Percentiles rank a stretch among this genome's conserved stretches.
Conservation (phyloP, 2,888 invertebrate species). For the Rhodophaea formosa region DNA sequence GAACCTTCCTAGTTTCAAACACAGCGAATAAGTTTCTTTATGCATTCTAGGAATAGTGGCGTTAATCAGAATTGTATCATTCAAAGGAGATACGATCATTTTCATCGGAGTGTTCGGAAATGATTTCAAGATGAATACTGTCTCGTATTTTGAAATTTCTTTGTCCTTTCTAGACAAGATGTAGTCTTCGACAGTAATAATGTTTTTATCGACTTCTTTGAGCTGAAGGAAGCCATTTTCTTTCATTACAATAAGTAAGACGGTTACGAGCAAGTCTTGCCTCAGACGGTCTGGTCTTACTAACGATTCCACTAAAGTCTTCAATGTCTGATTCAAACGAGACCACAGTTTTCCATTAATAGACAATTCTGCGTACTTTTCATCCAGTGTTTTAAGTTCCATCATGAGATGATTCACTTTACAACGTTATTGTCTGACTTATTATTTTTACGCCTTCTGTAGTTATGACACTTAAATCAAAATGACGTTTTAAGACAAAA, state of each 20-base stretch:
- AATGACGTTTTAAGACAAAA: too few relatives aligned
- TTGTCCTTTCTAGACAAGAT: constrained; percentile 32
- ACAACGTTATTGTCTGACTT: neutral
- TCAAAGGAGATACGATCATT: constrained; percentile 35
- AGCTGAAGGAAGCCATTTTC: constrained; percentile 47
- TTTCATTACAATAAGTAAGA: constrained; percentile 46
- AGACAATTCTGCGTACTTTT: constrained; percentile 31
- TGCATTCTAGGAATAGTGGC: constrained; percentile 34
- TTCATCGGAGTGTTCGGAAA: constrained; percentile 37
- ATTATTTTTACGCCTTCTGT: too few relatives aligned
- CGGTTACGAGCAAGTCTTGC: constrained; percentile 47
- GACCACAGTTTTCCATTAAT: constrained; percentile 37
- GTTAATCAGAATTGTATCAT: constrained; percentile 41
- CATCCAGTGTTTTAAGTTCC: constrained; percentile 34
- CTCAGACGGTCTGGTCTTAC: constrained; percentile 51
- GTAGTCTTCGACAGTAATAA: constrained; percentile 35
- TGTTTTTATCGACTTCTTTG: constrained; percentile 28
- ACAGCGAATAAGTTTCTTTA: constrained; percentile 38
- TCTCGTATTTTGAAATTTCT: constrained; percentile 30
- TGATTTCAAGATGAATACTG: constrained; percentile 34
- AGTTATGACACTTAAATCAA: too few relatives aligned
- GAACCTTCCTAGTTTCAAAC: constrained; percentile 35
- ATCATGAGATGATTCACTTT: neutral
- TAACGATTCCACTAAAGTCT: constrained; percentile 45
- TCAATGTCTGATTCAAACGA: constrained; percentile 41